phyloP scores from a whole-genome alignment of 2,113 vertebrate species.

The Carassius auratus region DNA sequence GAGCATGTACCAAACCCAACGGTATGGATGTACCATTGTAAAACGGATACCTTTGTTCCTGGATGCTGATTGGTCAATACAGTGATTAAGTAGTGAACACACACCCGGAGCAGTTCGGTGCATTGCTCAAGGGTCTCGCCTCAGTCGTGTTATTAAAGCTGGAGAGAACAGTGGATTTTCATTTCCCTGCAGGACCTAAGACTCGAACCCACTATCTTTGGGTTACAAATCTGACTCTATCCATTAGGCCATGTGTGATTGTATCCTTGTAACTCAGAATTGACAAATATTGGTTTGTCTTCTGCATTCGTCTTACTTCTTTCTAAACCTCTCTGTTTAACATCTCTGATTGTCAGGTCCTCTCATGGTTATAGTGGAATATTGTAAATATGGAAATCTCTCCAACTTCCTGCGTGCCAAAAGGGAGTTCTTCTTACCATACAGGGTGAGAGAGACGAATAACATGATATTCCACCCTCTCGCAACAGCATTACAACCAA shows the following conservation, averaged over 20 bases:
- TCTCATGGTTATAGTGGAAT: constrained; percentile 97
- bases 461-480: background rate
- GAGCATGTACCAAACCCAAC: constrained; percentile 94
- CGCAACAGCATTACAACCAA: background rate
- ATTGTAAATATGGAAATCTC: constrained; percentile 98
- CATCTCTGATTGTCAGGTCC: constrained; percentile 77
- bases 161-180: too few species aligned
- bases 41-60: too few species aligned
- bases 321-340: background rate
- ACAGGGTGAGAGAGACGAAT: constrained; percentile 76
- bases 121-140: too few species aligned
- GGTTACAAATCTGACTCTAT: too few species aligned
- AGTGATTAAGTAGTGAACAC: background rate
- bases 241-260: background rate
- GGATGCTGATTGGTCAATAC: too few species aligned
- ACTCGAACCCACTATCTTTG: too few species aligned
- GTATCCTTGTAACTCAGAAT: background rate
- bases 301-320: background rate
- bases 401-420: constrained; percentile 95
- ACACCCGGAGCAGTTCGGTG: too few species aligned
- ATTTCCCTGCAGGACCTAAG: too few species aligned
- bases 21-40: constrained; percentile 73
- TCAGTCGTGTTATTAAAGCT: too few species aligned
- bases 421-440: constrained; percentile 91
- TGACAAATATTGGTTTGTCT: background rate